Percentiles rank a stretch among this genome's conserved stretches.
Conservation (phyloP, 2,113 vertebrate species). For the Gorsachius goisagi region DNA sequence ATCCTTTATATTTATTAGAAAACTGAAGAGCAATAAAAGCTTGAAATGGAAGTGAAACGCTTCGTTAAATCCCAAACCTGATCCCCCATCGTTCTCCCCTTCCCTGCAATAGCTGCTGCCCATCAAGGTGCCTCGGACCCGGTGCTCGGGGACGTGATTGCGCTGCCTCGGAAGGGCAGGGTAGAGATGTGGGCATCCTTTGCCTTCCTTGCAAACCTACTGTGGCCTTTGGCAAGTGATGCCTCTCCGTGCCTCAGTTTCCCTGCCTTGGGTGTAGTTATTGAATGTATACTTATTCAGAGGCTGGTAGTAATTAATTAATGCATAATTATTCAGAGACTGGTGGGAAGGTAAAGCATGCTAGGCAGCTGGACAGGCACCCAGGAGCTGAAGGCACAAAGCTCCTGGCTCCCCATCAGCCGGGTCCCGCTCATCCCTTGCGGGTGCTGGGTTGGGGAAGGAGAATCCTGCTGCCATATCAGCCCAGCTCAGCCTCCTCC, state of each 20-base stretch:
- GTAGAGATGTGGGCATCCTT: not conserved
- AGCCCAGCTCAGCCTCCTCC: not conserved
- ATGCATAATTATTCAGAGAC: not conserved
- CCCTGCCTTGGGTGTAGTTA: not conserved
- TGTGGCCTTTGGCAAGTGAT: not conserved
- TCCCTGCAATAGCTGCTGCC: not conserved
- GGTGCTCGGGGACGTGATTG: rapidly evolving
- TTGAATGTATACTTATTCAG: rapidly evolving
- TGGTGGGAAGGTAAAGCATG: rapidly evolving
- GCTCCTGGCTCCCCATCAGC: not conserved
- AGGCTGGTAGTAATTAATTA: not conserved
- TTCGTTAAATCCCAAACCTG: not conserved
- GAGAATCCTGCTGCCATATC: rapidly evolving
- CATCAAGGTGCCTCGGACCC: rapidly evolving
- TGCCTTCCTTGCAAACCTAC: not conserved
- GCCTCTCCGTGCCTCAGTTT: not conserved
- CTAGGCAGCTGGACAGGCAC: not conserved
- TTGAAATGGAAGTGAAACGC: not conserved
- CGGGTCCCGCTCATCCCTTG: rapidly evolving
- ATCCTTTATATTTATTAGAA: not conserved
- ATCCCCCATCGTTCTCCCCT: not conserved
- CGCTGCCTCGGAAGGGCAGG: not conserved
- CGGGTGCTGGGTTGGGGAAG: rapidly evolving
- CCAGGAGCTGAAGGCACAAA: not conserved
- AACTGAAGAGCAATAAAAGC: not conserved